Evolutionary conservation across 2,113 vertebrate genomes (phyloP).

Genomic region (Conger conger): DNA sequence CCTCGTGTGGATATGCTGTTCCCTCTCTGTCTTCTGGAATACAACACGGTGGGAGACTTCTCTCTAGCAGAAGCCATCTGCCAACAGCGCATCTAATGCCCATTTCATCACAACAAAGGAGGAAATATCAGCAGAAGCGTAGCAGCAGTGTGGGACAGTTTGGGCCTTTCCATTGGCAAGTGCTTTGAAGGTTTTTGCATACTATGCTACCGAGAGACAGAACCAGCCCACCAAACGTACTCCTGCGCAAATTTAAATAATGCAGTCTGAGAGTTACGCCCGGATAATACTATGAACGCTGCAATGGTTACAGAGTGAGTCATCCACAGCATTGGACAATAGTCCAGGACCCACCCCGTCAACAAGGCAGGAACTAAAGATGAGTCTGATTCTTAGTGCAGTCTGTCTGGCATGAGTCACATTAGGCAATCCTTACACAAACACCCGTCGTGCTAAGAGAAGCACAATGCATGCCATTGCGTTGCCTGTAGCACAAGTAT

Average conservation of each 20-base stretch:
- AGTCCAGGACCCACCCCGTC: neutral
- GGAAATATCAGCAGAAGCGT: neutral
- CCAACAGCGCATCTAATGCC: slow-evolving; percentile 6
- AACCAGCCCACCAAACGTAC: neutral
- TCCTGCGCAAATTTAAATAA: neutral
- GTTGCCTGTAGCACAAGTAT: neutral
- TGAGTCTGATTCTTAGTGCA: neutral
- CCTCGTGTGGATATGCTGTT: too few species aligned
- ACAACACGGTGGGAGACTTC: neutral
- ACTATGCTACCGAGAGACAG: neutral
- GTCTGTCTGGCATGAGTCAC: slow-evolving; percentile 8
- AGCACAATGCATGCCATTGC: neutral
- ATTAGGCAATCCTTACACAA: neutral
- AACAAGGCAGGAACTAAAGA: neutral
- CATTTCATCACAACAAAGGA: neutral
- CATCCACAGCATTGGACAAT: neutral
- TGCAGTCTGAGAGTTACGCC: neutral
- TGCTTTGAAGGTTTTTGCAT: neutral
- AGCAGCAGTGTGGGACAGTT: neutral
- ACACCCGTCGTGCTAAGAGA: neutral
- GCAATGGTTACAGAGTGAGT: neutral
- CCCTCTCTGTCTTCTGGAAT: neutral
- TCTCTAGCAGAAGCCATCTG: neutral
- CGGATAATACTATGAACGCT: neutral
- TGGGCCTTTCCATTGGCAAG: neutral